Base-by-base conservation (phyloP, 2,113 vertebrate species). In the Paracanthobrama guichenoti region DNA sequence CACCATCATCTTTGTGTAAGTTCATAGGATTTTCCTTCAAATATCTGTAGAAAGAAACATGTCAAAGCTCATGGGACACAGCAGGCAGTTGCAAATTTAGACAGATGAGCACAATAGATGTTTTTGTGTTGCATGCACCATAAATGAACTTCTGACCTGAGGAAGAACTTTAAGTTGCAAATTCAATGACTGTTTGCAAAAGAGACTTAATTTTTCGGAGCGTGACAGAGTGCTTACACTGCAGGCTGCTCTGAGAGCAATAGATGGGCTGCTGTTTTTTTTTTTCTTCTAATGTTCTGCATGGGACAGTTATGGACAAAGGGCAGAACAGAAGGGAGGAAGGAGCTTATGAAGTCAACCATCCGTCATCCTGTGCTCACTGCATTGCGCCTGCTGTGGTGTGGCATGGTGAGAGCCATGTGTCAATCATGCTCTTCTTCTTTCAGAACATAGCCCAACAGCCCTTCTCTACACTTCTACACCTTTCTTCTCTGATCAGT, bases 141-240 rank as follows among this genome's bases (percentile, higher is more conserved):
- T 9, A 57, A 39, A 53, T 31, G 0, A 72, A 73, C 71, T 26
- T 73, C 6, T 53, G 24, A 26, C 24, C 26, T 11, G 7, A 50
- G 14, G 72, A 6, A 28, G 1, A 76, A 22, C 48, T 13, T 53
- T 50, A 9, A 75, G 14, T 71, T n/a, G 9, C 35, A 42, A n/a
- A 71, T 72, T 46, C 42, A 72, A 46, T 72, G 67, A 72, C 59
- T 12, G 22, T 26, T 72, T 42, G 39, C 76, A 24, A 44, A 39
- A 28, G 79, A 64, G 69, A 8, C 42, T 62, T 81, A 83, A 71
- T 83, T 87, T 55, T 85, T 13, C 76, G 53, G 67, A 3, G 62
- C 31, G 7, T 35, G 73, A 81, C 83, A 85, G 50, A 74, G 9
- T 85, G 86, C 88, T 89, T 89, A 87, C 76, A 39, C 64, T 87